These are phyloP conservation scores for Daubentonia madagascariensis DNA, from an alignment of 2,113 vertebrate species.

Conservation along the genomic window DNA sequence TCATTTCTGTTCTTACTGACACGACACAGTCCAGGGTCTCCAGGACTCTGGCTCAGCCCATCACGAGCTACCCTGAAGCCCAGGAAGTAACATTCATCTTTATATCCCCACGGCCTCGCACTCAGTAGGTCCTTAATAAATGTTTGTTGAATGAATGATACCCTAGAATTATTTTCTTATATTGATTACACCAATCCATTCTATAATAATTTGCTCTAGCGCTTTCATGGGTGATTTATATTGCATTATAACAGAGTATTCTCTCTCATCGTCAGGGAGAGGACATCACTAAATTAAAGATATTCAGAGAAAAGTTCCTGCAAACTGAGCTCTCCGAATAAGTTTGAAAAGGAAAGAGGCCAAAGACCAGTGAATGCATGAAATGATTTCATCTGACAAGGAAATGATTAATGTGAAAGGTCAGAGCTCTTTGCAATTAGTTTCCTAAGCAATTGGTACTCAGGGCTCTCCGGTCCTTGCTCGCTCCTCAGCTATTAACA, in stretches of 20 bases:
- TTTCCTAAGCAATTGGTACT: background rate
- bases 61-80: background rate
- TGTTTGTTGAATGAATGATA: background rate
- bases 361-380: background rate
- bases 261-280: background rate
- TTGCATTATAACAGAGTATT: fast-evolving
- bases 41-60: fast-evolving
- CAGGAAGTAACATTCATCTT: background rate
- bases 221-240: background rate
- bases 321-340: background rate
- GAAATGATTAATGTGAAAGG: constrained; percentile 32
- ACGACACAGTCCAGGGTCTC: fast-evolving
- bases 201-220: background rate
- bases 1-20: background rate
- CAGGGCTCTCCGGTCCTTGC: background rate
- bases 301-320: background rate
- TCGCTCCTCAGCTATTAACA: background rate
- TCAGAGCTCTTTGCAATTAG: constrained; percentile 3
- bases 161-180: background rate
- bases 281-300: background rate
- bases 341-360: background rate
- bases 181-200: background rate
- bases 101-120: background rate
- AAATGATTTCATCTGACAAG: background rate
- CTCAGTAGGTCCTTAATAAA: background rate